Evolutionary conservation across 1,140 invertebrate species (phyloP), one percentile per base, ranked within the genome.

Genomic region (Homarus americanus): DNA sequence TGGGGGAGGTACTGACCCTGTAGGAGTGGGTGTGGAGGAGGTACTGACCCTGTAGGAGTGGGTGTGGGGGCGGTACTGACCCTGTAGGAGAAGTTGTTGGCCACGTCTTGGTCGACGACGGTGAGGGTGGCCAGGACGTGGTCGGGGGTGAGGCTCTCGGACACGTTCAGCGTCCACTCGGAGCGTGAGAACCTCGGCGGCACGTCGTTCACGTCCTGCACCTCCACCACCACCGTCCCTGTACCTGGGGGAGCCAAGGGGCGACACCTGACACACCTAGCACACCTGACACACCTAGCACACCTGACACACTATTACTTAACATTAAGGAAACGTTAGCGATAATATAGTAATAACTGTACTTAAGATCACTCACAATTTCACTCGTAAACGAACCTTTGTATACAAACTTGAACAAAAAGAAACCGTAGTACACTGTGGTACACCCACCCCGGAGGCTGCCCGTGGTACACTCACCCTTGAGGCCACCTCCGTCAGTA

Each of bases 131-230:
- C 93, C n/a, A 92, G 87, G 41, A 94, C 94, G 24, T 94, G 93
- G 32, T 94, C 93, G 44, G 93, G 92, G 88, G 93, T 93, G 34
- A 94, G 94, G 80, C 93, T 93, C 53, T 95, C 94, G 32, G 94
- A 93, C 85, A 95, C 94, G 73, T 94, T 93, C 36, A 94, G 93
- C 24, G 92, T 93, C 94, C 94, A 94, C 78, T 94, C 93, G 17
- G 93, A 93, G 76, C 94, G 93, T 40, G 93, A 94, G 92, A 94
- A 94, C 24, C 93, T 93, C 0, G 94, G 94, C 9, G 93, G 93
- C 93, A 94, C 93, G 92, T 94, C 93, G 69, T 93, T 93, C 78
- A 93, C 92, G 92, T 94, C 94, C 34, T 92, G 92, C 17, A 94
- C 94, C 28, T 94, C 91, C 2, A 94, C 94, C 32, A 94, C 93